Evolutionary conservation across 2,888 invertebrate genomes (phyloP), one percentile per base, ranked within the genome.

Genomic region (Phytoseiulus persimilis): DNA sequence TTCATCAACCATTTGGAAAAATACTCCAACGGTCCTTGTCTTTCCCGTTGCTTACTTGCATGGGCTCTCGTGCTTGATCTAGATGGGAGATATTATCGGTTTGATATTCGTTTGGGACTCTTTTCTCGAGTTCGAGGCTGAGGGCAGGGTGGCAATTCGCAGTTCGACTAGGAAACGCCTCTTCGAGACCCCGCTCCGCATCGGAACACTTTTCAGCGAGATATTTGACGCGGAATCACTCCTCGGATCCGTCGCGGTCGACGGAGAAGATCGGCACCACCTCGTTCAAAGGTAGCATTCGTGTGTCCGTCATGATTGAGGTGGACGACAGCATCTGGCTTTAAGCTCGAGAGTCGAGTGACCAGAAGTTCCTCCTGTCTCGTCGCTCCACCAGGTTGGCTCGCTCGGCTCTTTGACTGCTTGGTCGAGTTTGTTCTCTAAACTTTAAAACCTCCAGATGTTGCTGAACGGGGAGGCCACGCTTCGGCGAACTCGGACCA

Each of bases 1-100:
- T 87, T 87, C 87, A 87, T 87, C 87, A 87, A 87, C 45, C 33
- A 87, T 87, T 87, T 87, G 87, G 87, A 87, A 87, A 87, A 87
- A 87, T 87, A 87, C 65, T 18, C 5, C 5, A 65, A 14, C 5
- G 9, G 18, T 11, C 65, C 28, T 65, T n/a, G n/a, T n/a, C n/a
- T n/a, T n/a, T n/a, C n/a, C n/a, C 65, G 5, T 65, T 28, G 18
- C 65, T 65, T 14, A 65, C 65, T 18, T 14, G 18, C 39, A 39
- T 39, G n/a, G n/a, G n/a, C n/a, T n/a, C n/a, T n/a, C n/a, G n/a
- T n/a, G n/a, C n/a, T n/a, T n/a, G 3, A 39, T 39, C 39, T 39
- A 39, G 39, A 39, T 39, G 39, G n/a, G n/a, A n/a, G n/a, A n/a
- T n/a, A n/a, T n/a, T n/a, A n/a, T n/a, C n/a, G n/a, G n/a, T n/a